Evolutionary conservation across 92 coral and sea anemone species (phyloP), one percentile per base, ranked within the genome.

Genomic region (Zoanthus gigantus): DNA sequence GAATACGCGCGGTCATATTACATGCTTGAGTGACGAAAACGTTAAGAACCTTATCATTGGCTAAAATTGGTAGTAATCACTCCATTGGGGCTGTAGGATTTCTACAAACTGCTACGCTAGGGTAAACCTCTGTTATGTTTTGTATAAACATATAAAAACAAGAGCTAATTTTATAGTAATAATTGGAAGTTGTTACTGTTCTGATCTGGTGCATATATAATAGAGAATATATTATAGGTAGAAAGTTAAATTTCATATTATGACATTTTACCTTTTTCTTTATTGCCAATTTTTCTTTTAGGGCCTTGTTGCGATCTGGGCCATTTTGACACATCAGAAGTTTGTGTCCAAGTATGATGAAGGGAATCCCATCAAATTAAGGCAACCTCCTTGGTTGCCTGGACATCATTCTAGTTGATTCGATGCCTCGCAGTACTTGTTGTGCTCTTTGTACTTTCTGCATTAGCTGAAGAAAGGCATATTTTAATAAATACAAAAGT

Each of bases 281-380:
- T 50, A n/a, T 23, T 23, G 23, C 61, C 44, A 78, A 53, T 45
- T 80, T 82, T 90, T 90, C 76, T 61, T 90, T 86, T 34, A 86
- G 75, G 50, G 93, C 90, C 76, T 73, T 90, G 48, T 90, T 86
- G 9, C 76, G 63, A 58, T 90, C 93, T 37, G 93, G 93, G 54
- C 90, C 93, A 90, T 90, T 90, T 90, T 90, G 90, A 45, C 90
- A 90, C 56, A 81, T 85, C 46, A 87, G 69, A 74, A 81, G 80
- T 42, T 50, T 50, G 56, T 50, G 73, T 15, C 90, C 90, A 57
- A 48, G 71, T 54, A 87, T 75, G 68, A 58, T 28, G 58, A 90
- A 90, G n/a, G 93, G 93, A 79, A 90, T 37, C 28, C 91, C 93
- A 75, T 82, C 89, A 86, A 90, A 90, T 17, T 78, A 58, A 0